Base-by-base conservation (phyloP, 2,113 vertebrate species). In the Elephantulus edwardii region DNA sequence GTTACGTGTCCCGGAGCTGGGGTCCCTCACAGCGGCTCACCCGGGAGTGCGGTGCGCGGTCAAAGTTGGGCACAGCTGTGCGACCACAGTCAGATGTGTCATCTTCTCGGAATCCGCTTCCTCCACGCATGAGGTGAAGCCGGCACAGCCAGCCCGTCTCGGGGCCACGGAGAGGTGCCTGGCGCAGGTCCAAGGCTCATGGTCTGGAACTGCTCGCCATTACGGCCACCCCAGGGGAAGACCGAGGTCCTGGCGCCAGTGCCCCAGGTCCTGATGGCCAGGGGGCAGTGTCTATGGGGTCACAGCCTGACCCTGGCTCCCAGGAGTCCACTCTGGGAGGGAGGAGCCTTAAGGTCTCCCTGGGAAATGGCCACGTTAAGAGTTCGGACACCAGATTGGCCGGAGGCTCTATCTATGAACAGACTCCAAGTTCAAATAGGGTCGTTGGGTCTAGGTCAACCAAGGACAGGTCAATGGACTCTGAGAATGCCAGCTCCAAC, bases 21-120 rank as follows among this genome's bases (percentile, higher is more conserved):
- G 64, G 35, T 1, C 8, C 58, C 72, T 82, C 33, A 42, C 33
- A 3, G 35, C 0, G 58, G 60, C 77, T 7, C 12, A 68, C 13
- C 50, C 35, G 44, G 20, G n/a, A 3, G 6, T 0, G 6, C 42
- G 0, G 4, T 0, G 42, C 2, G 24, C 3, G 44, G 66, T n/a
- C 17, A 50, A 16, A 56, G 35, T 40, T 17, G 54, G 50, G 38
- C 68, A 26, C 1, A 0, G 6, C 48, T 48, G 46, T 33, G 50
- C 58, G 75, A 58, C 79, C 62, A 17, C 40, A 35, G 78, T 78
- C 33, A 14, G 40, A 35, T 0, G 2, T 35, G 35, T n/a, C 30
- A 13, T 12, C 62, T 70, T 90, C 50, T 75, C 83, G 50, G 78
- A 11, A 50, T 35, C 52, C 10, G 42, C 68, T 44, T n/a, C 62